A percentile compares a stretch with the other conserved stretches of the same genome.
Evolutionary conservation across 2,888 invertebrate species (phyloP).

Genomic region (Chrysodeixis includens): DNA sequence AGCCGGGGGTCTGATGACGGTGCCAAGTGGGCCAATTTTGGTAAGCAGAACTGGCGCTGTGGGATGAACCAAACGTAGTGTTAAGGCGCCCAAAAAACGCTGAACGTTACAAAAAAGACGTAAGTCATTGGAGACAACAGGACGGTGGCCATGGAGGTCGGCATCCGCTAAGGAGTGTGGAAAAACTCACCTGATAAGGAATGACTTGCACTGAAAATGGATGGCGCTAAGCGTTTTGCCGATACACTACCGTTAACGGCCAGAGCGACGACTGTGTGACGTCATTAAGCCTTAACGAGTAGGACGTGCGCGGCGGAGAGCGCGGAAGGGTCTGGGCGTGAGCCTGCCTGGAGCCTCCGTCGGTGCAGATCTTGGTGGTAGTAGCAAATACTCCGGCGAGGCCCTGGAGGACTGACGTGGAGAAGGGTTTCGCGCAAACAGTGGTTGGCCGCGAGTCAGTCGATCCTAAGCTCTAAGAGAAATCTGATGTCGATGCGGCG

Average conservation of each 20-base stretch:
- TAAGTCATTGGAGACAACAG: constrained; percentile 65
- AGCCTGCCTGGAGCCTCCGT: constrained; percentile 86
- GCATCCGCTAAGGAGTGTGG: constrained; percentile 68
- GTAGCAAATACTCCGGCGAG: constrained; percentile 92
- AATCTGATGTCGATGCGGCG: constrained; percentile 81
- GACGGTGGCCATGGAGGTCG: constrained; percentile 49
- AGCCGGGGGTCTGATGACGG: constrained; percentile 88
- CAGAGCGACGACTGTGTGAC: constrained; percentile 62
- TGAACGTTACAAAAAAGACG: constrained; percentile 79
- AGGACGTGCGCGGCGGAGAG: constrained; percentile 84
- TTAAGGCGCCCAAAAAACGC: constrained; percentile 91
- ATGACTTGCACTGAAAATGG: constrained; percentile 88
- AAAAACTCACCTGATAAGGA: constrained; percentile 90
- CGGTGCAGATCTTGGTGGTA: constrained; percentile 91
- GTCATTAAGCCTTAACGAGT: constrained; percentile 90
- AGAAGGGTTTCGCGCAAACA: constrained; percentile 86
- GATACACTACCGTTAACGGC: constrained; percentile 84
- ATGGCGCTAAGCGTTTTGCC: constrained; percentile 87
- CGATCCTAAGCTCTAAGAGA: constrained; percentile 89
- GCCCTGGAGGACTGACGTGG: constrained; percentile 90
- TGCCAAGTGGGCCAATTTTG: constrained; percentile 93
- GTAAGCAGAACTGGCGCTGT: constrained; percentile 95
- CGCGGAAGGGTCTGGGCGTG: constrained; percentile 90
- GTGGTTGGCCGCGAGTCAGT: constrained; percentile 89
- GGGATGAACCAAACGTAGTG: constrained; percentile 93